Percentiles rank a stretch among this genome's conserved stretches.
Evolutionary conservation across 2,797 vertebrate genomes (phyloP).

Genomic region (Thalassophryne amazonica): DNA sequence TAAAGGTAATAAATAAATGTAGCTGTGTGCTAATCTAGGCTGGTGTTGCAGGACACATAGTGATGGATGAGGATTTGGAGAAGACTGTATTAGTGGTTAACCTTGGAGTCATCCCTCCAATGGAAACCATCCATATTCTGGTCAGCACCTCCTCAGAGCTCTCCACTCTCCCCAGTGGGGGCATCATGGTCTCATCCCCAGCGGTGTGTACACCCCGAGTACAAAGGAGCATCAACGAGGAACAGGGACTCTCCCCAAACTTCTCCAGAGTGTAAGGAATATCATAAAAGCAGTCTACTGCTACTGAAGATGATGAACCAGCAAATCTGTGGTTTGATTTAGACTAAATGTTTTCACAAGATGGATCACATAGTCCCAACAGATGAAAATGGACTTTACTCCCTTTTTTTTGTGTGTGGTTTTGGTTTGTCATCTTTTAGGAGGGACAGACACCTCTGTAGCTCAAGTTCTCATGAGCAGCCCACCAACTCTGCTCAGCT

Average conservation of each 20-base stretch:
- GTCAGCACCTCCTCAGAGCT: conserved; percentile 96
- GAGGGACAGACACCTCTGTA: conserved; percentile 74
- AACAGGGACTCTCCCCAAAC: conserved; percentile 73
- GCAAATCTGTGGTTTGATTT: not conserved
- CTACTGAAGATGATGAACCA: not conserved
- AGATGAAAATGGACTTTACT: not conserved
- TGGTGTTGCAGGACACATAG: conserved; percentile 75
- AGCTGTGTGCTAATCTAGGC: not conserved
- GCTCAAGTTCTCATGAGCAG: conserved; percentile 62
- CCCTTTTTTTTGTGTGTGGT: conserved; percentile 1
- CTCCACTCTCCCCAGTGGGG: conserved; percentile 85
- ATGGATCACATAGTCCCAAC: not conserved
- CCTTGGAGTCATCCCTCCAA: conserved; percentile 86
- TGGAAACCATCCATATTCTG: conserved; percentile 88
- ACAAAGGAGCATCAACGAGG: conserved; percentile 81
- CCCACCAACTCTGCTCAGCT: conserved; percentile 65
- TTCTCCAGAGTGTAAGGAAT: conserved; percentile 78
- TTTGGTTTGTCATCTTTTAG: conserved; percentile 19
- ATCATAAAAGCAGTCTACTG: not conserved
- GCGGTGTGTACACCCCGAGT: conserved; percentile 87
- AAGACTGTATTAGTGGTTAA: conserved; percentile 89
- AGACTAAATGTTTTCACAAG: not conserved
- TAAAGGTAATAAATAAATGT: too few species aligned
- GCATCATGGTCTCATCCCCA: conserved; percentile 86
- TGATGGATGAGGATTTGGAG: conserved; percentile 93